Conservation (phyloP, 2,888 invertebrate species). For the Andrena fulva region DNA sequence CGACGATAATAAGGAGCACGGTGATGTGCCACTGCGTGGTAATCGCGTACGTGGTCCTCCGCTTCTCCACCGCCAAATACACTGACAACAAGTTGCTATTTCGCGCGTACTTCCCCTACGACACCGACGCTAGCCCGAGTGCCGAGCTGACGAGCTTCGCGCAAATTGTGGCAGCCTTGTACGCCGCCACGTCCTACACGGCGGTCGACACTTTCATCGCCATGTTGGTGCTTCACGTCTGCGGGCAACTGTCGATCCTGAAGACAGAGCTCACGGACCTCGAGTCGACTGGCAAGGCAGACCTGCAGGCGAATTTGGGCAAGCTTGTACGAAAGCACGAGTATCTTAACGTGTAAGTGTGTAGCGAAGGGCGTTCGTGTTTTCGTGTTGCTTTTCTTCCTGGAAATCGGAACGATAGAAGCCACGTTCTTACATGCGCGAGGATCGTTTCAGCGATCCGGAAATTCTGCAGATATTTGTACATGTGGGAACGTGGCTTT, state of each 20-base stretch:
- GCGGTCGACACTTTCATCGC: constrained; percentile 62
- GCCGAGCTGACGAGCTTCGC: constrained; percentile 34
- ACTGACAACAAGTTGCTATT: constrained; percentile 29
- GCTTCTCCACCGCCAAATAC: background rate
- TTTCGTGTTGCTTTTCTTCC: no score
- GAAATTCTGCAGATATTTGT: no score
- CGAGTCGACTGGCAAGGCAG: accelerated
- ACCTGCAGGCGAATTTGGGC: background rate
- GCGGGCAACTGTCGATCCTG: constrained; percentile 59
- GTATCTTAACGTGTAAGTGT: constrained; percentile 56
- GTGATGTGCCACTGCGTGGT: constrained; percentile 2
- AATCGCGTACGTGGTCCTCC: background rate
- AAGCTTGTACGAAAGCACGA: constrained; percentile 48
- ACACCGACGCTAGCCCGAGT: constrained; percentile 38
- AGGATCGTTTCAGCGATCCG: no score
- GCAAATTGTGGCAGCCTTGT: constrained; percentile 21
- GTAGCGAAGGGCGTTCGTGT: no score
- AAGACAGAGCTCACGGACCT: constrained; percentile 15
- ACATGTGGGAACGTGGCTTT: no score
- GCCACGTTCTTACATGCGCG: no score
- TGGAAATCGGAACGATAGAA: no score
- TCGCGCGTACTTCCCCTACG: constrained; percentile 51
- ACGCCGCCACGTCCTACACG: constrained; percentile 40
- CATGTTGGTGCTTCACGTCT: constrained; percentile 57
- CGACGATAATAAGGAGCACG: constrained; percentile 34